Conservation (phyloP, 2,113 vertebrate genomes). For the Pteronura brasiliensis region DNA sequence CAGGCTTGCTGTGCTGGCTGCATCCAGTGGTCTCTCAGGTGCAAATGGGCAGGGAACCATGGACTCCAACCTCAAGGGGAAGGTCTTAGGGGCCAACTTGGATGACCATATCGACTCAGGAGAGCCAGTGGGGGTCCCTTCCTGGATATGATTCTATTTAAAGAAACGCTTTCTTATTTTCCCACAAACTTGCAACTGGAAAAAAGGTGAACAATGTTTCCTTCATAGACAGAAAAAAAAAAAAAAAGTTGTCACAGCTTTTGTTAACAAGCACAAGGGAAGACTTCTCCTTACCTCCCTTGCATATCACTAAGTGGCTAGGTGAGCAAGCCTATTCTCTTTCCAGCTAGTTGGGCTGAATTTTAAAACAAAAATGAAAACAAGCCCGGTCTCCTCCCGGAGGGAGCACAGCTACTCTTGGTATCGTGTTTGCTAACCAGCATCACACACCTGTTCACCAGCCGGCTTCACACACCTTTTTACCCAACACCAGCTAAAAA, state of each 20-base stretch:
- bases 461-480: neutral
- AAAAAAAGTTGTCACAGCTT: neutral
- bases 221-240: neutral
- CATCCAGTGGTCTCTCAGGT: neutral
- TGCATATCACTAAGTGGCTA: neutral
- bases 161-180: neutral
- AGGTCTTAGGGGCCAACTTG: neutral
- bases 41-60: neutral
- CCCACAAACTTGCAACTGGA: neutral
- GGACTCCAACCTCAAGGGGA: too few species aligned
- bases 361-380: neutral
- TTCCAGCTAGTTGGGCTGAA: neutral
- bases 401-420: neutral
- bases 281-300: neutral
- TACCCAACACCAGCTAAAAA: neutral
- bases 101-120: neutral
- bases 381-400: neutral
- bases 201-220: neutral
- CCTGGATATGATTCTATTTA: neutral
- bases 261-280: neutral
- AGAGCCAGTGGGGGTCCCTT: neutral
- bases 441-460: neutral
- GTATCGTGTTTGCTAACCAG: neutral
- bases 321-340: neutral
- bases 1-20: too few species aligned